Conservation (phyloP, 92 coral and sea anemone species). For the Pocillopora meandrina region DNA sequence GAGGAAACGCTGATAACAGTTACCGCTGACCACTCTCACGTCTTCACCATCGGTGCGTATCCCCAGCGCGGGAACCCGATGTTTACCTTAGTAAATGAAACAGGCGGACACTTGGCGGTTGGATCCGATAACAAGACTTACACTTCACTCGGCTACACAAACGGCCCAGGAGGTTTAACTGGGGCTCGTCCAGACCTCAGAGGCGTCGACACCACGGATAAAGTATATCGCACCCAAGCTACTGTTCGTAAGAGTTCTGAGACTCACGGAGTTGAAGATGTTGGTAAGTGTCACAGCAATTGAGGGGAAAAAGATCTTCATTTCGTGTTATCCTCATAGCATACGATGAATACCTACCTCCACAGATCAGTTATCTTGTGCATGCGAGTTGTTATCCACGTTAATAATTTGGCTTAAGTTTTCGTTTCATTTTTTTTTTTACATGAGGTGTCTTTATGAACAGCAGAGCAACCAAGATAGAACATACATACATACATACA, state of each 20-base stretch:
- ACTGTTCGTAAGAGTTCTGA: constrained; percentile 42
- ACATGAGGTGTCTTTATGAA: no score
- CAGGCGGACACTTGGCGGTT: constrained; percentile 11
- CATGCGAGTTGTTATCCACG: no score
- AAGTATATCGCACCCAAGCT: constrained; percentile 63
- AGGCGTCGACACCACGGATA: constrained; percentile 65
- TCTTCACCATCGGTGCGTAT: constrained; percentile 66
- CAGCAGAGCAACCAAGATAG: no score
- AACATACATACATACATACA: no score
- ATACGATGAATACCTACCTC: no score
- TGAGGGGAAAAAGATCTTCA: background rate
- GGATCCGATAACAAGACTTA: constrained; percentile 55
- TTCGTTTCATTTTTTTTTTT: no score
- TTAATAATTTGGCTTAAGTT: no score
- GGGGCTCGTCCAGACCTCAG: constrained; percentile 64
- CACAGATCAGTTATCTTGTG: no score
- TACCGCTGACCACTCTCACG: constrained; percentile 16
- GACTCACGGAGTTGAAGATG: constrained; percentile 74
- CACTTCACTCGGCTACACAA: constrained; percentile 69
- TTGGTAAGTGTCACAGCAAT: constrained; percentile 55
- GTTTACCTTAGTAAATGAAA: constrained; percentile 47
- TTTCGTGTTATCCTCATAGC: background rate
- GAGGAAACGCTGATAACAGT: background rate
- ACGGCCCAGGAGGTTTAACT: constrained; percentile 58
- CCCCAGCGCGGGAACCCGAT: constrained; percentile 77